Base-by-base conservation (phyloP, 1,140 invertebrate species). In the Eubasilissa regina region DNA sequence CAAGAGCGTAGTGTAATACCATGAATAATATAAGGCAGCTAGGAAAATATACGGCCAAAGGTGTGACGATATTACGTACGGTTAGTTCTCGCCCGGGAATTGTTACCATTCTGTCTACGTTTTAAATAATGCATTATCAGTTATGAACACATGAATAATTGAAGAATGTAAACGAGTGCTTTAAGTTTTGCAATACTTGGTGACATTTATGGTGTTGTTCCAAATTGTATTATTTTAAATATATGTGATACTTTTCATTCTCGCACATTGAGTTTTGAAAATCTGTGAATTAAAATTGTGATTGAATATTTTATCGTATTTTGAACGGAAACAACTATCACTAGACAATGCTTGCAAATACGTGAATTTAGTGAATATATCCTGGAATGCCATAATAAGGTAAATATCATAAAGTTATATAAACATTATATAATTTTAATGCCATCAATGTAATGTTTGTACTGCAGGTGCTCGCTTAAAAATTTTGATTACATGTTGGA, bases 51-150 rank as follows among this genome's bases (percentile, higher is more conserved):
- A 35, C 35, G 55, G 25, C 60, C 9, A 9, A 43, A 64, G 60
- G 60, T 64, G 60, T 64, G 60, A 64, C 60, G 60, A 35, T 64
- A 64, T 64, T 64, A 64, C 35, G 60, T 64, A 64, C 35, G 19
- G 60, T 25, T 58, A 25, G 21, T 1, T 64, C 60, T 35, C 19
- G 60, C 35, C 25, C 60, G 60, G 60, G 60, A 64, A 64, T 64
- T 25, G 60, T 64, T 64, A 64, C 60, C 19, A 21, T 25, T 64
- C 60, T 64, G 60, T 64, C 60, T 19, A 64, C 60, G 35, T 64
- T 64, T 64, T 64, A 64, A 64, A 64, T 64, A 64, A 64, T 64
- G 60, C 60, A 64, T 64, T 64, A 64, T 64, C 60, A 35, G 60
- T 64, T 64, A 64, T 64, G 60, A 64, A 64, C 60, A 43, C 60